Base-by-base conservation (phyloP, 1,140 invertebrate species). In the Tetraneura akinire region DNA sequence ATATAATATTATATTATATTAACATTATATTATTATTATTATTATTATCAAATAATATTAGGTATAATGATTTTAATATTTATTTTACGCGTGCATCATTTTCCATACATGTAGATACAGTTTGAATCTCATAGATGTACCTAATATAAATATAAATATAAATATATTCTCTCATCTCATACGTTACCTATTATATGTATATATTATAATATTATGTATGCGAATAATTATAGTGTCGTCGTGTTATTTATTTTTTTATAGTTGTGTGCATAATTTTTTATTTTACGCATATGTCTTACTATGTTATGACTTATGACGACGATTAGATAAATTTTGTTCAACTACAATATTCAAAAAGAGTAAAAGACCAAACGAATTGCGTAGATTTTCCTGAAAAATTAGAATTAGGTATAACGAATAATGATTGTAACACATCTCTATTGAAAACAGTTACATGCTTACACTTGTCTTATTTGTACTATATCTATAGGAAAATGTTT, bases 221-320 rank as follows among this genome's bases (percentile, higher is more conserved):
- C n/a, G n/a, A n/a, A n/a, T n/a, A n/a, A n/a, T 53, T n/a, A 53
- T n/a, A 1, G 14, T 70, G 66, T 49, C 55, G 8, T 74, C 4
- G 10, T 60, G 21, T 76, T 78, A 78, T 78, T 78, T 78, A 78
- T 62, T 78, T 78, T 18, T 78, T 42, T 37, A 78, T 47, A 78
- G 62, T 62, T 78, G 51, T 78, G 51, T 62, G 21, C 53, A 60
- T 32, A 45, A 76, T 76, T 76, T 76, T 32, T 76, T 55, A 60
- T 49, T 70, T 47, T n/a, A 23, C 21, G 13, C 21, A 16, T 23
- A 66, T 11, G 13, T 47, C 45, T 32, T 62, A 64, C 16, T 62
- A 32, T n/a, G 14, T 64, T 64, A 37, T n/a, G 16, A 16, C 23
- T 32, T 62, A 62, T 32, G 18, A 29, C 10, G 18, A 37, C 37